Evolutionary conservation across 2,888 invertebrate species (phyloP).

Genomic region (Heliconius ismenius): DNA sequence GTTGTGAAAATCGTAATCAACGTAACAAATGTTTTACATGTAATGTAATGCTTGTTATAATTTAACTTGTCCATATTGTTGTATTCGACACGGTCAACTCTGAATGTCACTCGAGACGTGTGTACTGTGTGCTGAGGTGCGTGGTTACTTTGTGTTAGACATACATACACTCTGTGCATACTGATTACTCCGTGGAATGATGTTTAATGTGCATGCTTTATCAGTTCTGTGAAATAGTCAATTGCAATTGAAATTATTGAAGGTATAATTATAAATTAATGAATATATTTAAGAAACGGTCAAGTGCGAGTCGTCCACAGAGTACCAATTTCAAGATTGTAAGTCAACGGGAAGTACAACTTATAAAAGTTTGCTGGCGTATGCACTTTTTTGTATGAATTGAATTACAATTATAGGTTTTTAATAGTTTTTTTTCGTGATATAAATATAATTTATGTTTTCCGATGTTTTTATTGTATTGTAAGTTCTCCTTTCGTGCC

Average conservation of each 20-base stretch:
- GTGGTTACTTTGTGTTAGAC: slow-evolving; percentile 49
- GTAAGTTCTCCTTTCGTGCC: too few relatives aligned
- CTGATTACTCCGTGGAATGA: slow-evolving; percentile 58
- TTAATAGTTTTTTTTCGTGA: too few relatives aligned
- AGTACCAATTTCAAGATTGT: too few relatives aligned
- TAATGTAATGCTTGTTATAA: slow-evolving; percentile 49
- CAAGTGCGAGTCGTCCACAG: too few relatives aligned
- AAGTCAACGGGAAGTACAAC: too few relatives aligned
- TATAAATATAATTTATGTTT: too few relatives aligned
- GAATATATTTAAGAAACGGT: neutral
- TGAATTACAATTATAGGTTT: too few relatives aligned
- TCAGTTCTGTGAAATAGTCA: slow-evolving; percentile 56
- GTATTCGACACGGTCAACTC: slow-evolving; percentile 74
- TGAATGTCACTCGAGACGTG: slow-evolving; percentile 64
- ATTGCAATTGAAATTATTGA: slow-evolving; percentile 29
- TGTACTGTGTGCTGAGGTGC: slow-evolving; percentile 48
- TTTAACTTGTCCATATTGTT: slow-evolving; percentile 57
- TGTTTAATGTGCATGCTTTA: slow-evolving; percentile 57
- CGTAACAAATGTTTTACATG: slow-evolving; percentile 50
- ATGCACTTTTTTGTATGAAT: too few relatives aligned
- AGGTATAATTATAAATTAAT: neutral
- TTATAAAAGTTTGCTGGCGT: too few relatives aligned
- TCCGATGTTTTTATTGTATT: too few relatives aligned
- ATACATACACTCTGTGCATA: slow-evolving; percentile 56
- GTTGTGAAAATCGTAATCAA: slow-evolving; percentile 56